These are phyloP conservation scores for Choristoneura fumiferana DNA, from an alignment of 1,140 invertebrate genomes.

Conservation along the genomic window DNA sequence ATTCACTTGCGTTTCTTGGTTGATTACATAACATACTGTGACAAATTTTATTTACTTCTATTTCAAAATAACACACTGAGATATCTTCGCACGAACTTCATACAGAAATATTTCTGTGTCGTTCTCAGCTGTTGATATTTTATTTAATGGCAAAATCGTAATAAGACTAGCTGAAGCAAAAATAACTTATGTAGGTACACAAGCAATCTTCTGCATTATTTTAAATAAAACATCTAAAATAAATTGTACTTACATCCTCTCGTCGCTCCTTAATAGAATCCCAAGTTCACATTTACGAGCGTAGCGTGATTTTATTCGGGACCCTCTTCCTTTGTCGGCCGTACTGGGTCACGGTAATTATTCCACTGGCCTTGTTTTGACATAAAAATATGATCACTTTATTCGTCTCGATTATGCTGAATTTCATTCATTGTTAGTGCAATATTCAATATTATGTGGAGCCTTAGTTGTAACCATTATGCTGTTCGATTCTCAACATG, in stretches of 20 bases:
- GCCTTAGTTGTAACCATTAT: too few species aligned
- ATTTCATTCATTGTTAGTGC: background rate
- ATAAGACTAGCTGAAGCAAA: too few species aligned
- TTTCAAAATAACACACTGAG: too few species aligned
- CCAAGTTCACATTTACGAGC: conserved; percentile 18
- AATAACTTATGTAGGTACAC: too few species aligned
- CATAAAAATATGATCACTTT: conserved; percentile 15
- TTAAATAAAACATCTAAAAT: conserved; percentile 5
- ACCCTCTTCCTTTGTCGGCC: conserved; percentile 5
- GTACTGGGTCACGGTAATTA: conserved; percentile 7
- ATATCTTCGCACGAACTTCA: too few species aligned
- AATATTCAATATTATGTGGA: background rate
- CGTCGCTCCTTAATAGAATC: conserved; percentile 17
- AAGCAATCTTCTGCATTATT: background rate
- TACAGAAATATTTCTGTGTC: too few species aligned
- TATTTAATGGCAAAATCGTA: too few species aligned
- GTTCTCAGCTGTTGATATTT: too few species aligned
- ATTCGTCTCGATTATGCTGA: conserved; percentile 1
- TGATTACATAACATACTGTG: too few species aligned
- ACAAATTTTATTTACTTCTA: too few species aligned
- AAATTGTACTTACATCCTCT: conserved; percentile 2
- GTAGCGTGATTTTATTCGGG: conserved; percentile 12
- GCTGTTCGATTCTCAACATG: too few species aligned
- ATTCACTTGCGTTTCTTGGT: too few species aligned
- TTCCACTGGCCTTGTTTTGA: background rate